Percentiles rank a stretch among this genome's conserved stretches.
Evolutionary conservation across 35 echinoderm and acorn worm genomes (phyloP).

Genomic region (Antedon bifida): DNA sequence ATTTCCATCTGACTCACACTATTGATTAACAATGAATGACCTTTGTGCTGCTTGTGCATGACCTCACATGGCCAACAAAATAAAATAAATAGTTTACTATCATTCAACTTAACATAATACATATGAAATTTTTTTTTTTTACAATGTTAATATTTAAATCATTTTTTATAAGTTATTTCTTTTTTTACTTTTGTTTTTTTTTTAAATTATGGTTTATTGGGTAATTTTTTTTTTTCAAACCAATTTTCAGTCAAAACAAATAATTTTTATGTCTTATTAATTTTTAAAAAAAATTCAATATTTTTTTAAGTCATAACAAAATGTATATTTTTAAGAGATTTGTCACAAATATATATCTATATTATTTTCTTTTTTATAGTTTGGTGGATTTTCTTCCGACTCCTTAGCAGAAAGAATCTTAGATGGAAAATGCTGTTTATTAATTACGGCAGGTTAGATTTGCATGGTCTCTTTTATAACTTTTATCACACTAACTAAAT

Average conservation of each 20-base stretch:
- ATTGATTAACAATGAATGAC: background rate
- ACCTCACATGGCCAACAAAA: background rate
- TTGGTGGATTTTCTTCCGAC: conserved; percentile 92
- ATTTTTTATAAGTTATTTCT: too few species aligned
- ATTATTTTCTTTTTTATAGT: conserved; percentile 26
- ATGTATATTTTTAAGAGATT: too few species aligned
- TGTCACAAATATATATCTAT: too few species aligned
- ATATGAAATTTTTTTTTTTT: too few species aligned
- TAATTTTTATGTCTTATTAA: too few species aligned
- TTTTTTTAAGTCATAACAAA: too few species aligned
- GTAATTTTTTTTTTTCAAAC: too few species aligned
- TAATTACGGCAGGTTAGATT: conserved; percentile 75
- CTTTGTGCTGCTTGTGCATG: background rate
- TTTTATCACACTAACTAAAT: background rate
- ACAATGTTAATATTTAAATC: too few species aligned
- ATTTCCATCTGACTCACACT: background rate
- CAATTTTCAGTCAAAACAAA: too few species aligned
- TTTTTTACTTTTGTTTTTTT: too few species aligned
- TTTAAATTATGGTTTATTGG: too few species aligned
- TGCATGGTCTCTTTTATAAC: background rate
- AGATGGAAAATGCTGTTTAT: conserved; percentile 56
- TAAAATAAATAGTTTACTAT: background rate
- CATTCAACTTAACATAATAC: background rate
- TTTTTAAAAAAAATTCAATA: too few species aligned
- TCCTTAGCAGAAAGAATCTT: conserved; percentile 81